These are phyloP conservation scores for Champsocephalus gunnari DNA, from an alignment of 2,797 vertebrate genomes.

Conservation along the genomic window DNA sequence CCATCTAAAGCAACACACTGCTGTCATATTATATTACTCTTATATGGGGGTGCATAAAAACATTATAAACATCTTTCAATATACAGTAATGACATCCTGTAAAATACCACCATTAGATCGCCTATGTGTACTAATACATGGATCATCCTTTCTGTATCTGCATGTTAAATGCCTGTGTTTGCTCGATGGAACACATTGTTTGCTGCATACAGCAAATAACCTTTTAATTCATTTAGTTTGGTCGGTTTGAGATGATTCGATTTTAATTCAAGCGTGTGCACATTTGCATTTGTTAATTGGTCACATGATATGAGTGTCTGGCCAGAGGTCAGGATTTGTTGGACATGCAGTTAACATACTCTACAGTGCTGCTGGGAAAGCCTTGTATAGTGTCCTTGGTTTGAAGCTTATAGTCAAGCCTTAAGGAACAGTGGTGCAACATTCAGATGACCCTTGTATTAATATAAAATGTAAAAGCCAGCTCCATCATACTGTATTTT, in stretches of 20 bases:
- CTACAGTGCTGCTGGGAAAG: background rate
- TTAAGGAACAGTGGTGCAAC: background rate
- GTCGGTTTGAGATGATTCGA: constrained; percentile 51
- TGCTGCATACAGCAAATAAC: background rate
- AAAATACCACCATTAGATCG: background rate
- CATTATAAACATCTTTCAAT: constrained; percentile 4
- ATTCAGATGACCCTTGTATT: background rate
- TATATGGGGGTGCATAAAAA: constrained; percentile 1
- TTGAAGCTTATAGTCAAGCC: constrained; percentile 7
- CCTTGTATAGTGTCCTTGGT: background rate
- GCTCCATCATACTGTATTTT: background rate
- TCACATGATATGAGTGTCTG: constrained; percentile 44
- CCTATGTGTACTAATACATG: background rate
- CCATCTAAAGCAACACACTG: constrained; percentile 8
- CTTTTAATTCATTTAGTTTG: constrained; percentile 36
- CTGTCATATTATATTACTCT: constrained; percentile 3
- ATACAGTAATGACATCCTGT: background rate
- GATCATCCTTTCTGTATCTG: background rate
- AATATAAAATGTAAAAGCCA: background rate
- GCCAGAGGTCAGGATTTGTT: constrained; percentile 39
- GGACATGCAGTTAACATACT: background rate
- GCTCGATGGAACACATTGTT: background rate
- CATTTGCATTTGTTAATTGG: constrained; percentile 47
- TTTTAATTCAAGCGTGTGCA: constrained; percentile 50
- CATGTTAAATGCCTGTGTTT: background rate